These are phyloP conservation scores for Hyperopisus bebe DNA, from an alignment of 2,113 vertebrate species.

Conservation along the genomic window DNA sequence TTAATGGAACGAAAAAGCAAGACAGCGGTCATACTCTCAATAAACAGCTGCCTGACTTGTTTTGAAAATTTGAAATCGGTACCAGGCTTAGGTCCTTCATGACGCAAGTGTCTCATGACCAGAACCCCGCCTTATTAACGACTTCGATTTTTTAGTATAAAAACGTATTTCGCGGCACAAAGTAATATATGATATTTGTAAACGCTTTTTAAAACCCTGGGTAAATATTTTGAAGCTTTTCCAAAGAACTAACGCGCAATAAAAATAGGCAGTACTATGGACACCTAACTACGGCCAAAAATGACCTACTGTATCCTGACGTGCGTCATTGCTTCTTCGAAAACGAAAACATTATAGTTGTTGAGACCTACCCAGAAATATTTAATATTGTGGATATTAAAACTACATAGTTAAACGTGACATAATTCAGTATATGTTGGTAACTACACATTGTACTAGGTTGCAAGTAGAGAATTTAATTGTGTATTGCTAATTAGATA, in stretches of 20 bases:
- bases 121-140: not conserved
- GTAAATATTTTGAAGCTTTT: not conserved
- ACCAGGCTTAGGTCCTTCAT: constrained; percentile 38
- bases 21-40: not conserved
- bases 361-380: not conserved
- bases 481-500: not conserved
- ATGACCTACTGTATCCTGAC: not conserved
- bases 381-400: not conserved
- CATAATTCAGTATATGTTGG: not conserved
- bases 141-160: not conserved
- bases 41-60: constrained; percentile 38
- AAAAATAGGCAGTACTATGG: not conserved
- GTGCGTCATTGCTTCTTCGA: not conserved
- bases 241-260: not conserved
- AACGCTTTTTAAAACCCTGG: not conserved
- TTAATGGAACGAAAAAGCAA: not conserved
- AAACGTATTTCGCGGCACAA: not conserved
- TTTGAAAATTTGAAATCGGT: constrained; percentile 64
- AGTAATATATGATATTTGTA: not conserved
- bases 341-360: not conserved
- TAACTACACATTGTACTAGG: not conserved
- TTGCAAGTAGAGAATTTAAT: not conserved
- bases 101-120: not conserved
- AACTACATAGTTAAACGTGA: not conserved
- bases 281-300: not conserved